These are phyloP conservation scores for Drosophila dives DNA, from an alignment of 2,888 invertebrate species.

Conservation along the genomic window DNA sequence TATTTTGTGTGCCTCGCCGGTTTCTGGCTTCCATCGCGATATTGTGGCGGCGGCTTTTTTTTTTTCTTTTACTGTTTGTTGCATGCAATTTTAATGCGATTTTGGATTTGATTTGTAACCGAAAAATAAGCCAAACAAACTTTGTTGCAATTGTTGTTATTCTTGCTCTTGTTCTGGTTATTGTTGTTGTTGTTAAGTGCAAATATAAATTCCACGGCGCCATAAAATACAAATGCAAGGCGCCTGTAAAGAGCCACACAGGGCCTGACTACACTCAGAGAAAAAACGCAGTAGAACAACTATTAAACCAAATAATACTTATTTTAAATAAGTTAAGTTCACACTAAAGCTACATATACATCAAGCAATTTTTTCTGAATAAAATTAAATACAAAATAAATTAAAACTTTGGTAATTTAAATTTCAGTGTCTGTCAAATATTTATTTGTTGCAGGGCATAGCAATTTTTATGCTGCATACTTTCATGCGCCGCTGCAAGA, in stretches of 20 bases:
- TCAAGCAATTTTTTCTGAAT: background rate
- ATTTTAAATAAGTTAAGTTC: background rate
- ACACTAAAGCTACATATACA: background rate
- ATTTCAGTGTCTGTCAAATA: constrained; percentile 55
- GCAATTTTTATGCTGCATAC: constrained; percentile 74
- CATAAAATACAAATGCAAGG: constrained; percentile 61
- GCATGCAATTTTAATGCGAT: constrained; percentile 80
- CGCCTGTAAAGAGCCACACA: constrained; percentile 3
- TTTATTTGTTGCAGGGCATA: constrained; percentile 73
- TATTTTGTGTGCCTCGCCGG: constrained; percentile 14
- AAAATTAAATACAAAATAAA: background rate
- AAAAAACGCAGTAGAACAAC: background rate
- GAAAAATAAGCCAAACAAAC: constrained; percentile 74
- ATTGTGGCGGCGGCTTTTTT: constrained; percentile 20
- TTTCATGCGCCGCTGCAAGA: constrained; percentile 70
- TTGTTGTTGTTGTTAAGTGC: constrained; percentile 68
- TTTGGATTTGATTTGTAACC: constrained; percentile 79
- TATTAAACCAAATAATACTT: background rate
- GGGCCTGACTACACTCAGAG: constrained; percentile 3
- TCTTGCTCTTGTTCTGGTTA: constrained; percentile 29
- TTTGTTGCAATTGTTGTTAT: constrained; percentile 50
- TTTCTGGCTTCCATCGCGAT: constrained; percentile 16
- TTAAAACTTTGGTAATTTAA: background rate
- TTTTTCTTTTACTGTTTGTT: constrained; percentile 28
- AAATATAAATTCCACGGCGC: constrained; percentile 75